Evolutionary conservation across 1,140 invertebrate species (phyloP), one percentile per base, ranked within the genome.

Genomic region (Papilio glaucus): DNA sequence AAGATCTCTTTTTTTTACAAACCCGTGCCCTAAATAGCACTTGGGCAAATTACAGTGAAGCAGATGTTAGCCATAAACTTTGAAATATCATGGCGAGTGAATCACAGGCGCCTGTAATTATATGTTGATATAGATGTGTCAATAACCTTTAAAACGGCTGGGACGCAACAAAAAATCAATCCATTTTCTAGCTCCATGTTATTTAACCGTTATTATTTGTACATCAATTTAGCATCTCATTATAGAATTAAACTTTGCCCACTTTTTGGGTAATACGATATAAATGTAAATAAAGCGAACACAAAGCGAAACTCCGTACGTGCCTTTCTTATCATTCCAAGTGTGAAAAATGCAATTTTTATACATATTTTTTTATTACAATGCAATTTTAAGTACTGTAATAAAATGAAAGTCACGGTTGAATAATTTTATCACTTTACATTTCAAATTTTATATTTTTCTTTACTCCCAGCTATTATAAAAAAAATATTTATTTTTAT

Each of bases 341-440:
- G 49, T 57, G 49, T 21, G 9, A 1, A 57, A 24, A 18, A 21
- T 57, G 49, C 21, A 57, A 26, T 57, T 57, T 57, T 57, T 57
- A 24, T 57, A 18, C 24, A 24, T 49, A 49, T 49, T 49, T 57
- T 6, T 53, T 57, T 57, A 57, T 57, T 12, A 26, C 21, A 57
- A 5, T 26, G 49, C 21, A 57, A 24, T 21, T 18, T 57, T 57
- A 57, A 26, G 18, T 53, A 24, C 12, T 10, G 10, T 24, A 57
- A 57, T 57, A 57, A 57, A n/a, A 42, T 42, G 41, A 42, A 57
- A 57, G 21, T 57, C 49, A 57, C 45, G 45, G 45, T 49, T 49
- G 45, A 49, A 49, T 21, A 49, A 49, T 49, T 21, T 21, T 18
- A n/a, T 49, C 8, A 18, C 13, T 49, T 21, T 7, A 45, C n/a